Conservation (phyloP, 2,113 vertebrate genomes). For the Acanthisitta chloris region DNA sequence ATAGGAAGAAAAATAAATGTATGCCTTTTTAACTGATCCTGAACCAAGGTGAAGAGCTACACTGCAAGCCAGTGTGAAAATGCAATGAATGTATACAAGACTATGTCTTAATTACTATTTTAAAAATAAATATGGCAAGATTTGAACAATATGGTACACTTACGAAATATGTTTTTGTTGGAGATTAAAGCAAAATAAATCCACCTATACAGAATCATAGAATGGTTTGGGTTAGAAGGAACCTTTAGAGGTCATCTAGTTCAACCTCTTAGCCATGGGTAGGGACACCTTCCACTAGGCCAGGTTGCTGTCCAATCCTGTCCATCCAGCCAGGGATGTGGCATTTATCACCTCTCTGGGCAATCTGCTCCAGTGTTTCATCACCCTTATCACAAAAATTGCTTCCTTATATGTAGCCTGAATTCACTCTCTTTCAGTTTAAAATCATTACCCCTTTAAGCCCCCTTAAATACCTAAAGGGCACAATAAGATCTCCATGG, state of each 20-base stretch:
- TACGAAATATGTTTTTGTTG: not conserved
- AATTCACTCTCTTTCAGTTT: not conserved
- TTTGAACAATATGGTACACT: not conserved
- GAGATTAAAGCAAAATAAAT: not conserved
- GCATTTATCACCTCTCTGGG: not conserved
- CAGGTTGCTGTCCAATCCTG: not conserved
- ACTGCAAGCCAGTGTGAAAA: not conserved
- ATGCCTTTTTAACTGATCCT: not conserved
- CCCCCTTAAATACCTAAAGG: not conserved
- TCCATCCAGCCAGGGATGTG: not conserved
- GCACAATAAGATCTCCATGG: rapidly evolving
- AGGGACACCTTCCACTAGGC: not conserved
- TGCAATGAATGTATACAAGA: not conserved
- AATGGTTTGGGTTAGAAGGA: not conserved
- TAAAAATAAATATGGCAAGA: not conserved
- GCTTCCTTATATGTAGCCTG: rapidly evolving
- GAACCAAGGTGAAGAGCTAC: too few species aligned
- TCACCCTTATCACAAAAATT: rapidly evolving
- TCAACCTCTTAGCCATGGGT: not conserved
- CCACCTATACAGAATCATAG: not conserved
- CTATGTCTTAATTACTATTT: not conserved
- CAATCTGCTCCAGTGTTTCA: not conserved
- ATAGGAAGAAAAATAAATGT: not conserved
- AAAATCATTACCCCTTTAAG: not conserved
- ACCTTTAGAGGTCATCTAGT: not conserved